Conservation (phyloP, 2,888 invertebrate species). For the Odontomyia ornata region DNA sequence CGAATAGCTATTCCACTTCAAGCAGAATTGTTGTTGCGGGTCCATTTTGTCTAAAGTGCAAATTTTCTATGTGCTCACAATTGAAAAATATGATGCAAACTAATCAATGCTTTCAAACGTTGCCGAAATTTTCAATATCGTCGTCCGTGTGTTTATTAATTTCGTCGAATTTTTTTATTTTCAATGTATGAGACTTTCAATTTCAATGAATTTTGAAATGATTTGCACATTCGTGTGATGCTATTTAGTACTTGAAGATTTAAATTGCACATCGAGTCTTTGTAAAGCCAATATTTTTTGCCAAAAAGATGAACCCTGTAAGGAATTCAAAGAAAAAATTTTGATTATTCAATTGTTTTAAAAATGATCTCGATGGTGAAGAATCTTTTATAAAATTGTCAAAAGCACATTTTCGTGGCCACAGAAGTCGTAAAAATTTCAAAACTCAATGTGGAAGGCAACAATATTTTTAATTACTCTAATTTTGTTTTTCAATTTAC, state of each 20-base stretch:
- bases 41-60: conserved; percentile 75
- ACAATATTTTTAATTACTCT: no score
- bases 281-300: conserved; percentile 26
- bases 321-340: neutral
- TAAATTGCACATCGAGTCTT: conserved; percentile 35
- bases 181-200: neutral
- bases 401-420: no score
- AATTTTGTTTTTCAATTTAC: no score
- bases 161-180: neutral
- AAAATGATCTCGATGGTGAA: no score
- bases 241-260: conserved; percentile 24
- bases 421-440: no score
- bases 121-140: neutral
- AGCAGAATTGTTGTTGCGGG: conserved; percentile 93
- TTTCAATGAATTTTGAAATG: conserved; percentile 10
- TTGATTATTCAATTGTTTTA: no score
- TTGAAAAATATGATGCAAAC: neutral
- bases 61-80: conserved; percentile 63
- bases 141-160: neutral
- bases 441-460: no score
- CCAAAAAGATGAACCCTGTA: conserved; percentile 39
- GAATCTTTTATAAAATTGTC: no score
- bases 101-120: neutral
- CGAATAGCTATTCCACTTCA: conserved; percentile 96
- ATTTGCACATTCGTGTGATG: conserved; percentile 15